Conservation (phyloP, 1,140 invertebrate species). For the Caenorhabditis briggsae region DNA sequence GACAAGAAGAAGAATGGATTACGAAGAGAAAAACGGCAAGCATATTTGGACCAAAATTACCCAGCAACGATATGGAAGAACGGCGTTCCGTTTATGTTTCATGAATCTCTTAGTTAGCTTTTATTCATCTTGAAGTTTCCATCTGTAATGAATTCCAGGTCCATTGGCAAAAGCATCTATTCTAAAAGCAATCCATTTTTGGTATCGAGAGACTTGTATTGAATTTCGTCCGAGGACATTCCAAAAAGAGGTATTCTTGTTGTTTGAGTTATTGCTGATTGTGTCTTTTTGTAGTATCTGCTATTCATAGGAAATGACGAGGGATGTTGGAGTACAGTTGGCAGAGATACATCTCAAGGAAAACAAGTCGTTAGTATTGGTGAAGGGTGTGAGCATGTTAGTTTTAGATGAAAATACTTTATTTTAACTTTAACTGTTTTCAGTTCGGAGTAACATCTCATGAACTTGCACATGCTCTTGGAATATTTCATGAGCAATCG, state of each 20-base stretch:
- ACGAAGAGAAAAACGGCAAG: not conserved
- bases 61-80: slow-evolving; percentile 57
- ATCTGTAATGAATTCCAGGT: not conserved
- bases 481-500: slow-evolving; percentile 62
- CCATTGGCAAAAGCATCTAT: slow-evolving; percentile 48
- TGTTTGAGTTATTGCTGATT: not conserved
- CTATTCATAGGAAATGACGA: slow-evolving; percentile 61
- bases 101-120: slow-evolving; percentile 42
- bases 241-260: slow-evolving; percentile 1
- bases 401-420: not conserved
- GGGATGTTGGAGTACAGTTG: slow-evolving; percentile 65
- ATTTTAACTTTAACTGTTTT: not conserved
- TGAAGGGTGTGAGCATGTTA: slow-evolving; percentile 63
- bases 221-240: slow-evolving; percentile 56
- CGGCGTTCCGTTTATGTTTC: slow-evolving; percentile 56
- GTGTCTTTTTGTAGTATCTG: not conserved
- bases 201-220: slow-evolving; percentile 64
- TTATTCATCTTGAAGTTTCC: no score
- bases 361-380: slow-evolving; percentile 64
- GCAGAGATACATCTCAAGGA: slow-evolving; percentile 54
- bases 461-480: slow-evolving; percentile 61
- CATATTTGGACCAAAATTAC: slow-evolving; percentile 44
- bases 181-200: slow-evolving; percentile 57
- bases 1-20: not conserved
- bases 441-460: slow-evolving; percentile 64